Conservation (phyloP, 1,140 invertebrate genomes). For the Solenopsis invicta region DNA sequence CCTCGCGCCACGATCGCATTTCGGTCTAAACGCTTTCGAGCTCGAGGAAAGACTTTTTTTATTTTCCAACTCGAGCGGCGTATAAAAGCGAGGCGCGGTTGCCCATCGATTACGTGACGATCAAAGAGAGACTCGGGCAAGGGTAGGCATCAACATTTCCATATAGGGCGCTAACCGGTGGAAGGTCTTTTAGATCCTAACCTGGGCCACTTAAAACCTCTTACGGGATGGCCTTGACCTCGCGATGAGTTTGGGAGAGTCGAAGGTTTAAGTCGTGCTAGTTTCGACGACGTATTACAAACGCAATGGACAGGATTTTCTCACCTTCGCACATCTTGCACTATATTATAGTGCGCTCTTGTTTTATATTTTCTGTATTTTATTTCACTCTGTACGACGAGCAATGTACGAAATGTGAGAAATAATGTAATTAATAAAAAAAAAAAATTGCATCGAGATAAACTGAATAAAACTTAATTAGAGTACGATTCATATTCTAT, state of each 20-base stretch:
- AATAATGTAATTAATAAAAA: neutral
- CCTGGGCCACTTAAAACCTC: slow-evolving; percentile 34
- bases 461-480: neutral
- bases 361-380: neutral
- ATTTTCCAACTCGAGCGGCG: neutral
- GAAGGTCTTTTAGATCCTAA: slow-evolving; percentile 60
- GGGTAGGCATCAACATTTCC: slow-evolving; percentile 50
- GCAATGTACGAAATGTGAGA: neutral
- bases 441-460: neutral
- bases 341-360: neutral
- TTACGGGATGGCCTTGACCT: slow-evolving; percentile 31
- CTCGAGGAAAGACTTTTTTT: slow-evolving; percentile 1
- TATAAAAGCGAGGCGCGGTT: neutral
- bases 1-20: neutral
- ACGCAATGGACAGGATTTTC: neutral
- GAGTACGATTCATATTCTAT: neutral
- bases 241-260: slow-evolving; percentile 34
- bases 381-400: neutral
- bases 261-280: slow-evolving; percentile 21
- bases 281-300: neutral
- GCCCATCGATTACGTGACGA: neutral
- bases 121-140: slow-evolving; percentile 42
- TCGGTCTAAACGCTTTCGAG: neutral
- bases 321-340: neutral
- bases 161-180: slow-evolving; percentile 49